These are phyloP conservation scores for Illadopsis cleaveri DNA, from an alignment of 2,113 vertebrate species.

Conservation along the genomic window DNA sequence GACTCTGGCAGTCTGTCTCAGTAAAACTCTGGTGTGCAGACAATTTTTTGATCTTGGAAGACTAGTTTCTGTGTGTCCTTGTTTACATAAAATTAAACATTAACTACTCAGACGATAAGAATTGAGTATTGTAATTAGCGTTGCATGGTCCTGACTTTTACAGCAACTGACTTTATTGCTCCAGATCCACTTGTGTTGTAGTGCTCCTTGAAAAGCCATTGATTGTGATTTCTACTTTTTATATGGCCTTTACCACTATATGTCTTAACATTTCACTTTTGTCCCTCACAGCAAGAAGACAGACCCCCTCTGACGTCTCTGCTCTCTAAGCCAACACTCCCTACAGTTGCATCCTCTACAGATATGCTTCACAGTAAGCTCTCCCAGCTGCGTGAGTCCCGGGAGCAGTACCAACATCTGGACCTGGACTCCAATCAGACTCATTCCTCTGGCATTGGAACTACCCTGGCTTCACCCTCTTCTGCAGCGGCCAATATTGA, in stretches of 20 bases:
- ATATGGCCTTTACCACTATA: background rate
- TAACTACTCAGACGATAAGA: background rate
- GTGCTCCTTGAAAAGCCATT: background rate
- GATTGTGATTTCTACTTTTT: background rate
- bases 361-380: conserved; percentile 99
- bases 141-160: background rate
- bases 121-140: background rate
- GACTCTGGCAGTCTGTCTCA: background rate
- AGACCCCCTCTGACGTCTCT: conserved; percentile 84
- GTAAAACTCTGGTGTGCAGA: background rate
- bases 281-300: conserved; percentile 74
- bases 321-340: conserved; percentile 87
- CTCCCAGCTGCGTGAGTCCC: conserved; percentile 94
- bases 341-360: conserved; percentile 90
- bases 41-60: background rate
- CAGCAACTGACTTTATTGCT: background rate
- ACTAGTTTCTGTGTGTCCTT: background rate
- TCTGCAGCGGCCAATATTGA: conserved; percentile 88
- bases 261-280: background rate
- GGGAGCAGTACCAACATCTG: conserved; percentile 90
- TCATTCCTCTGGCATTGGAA: conserved; percentile 78
- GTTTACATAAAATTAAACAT: background rate
- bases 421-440: conserved; percentile 86
- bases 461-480: conserved; percentile 81
- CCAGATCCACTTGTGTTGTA: background rate